phyloP scores from a whole-genome alignment of 1,140 invertebrate species.

The Araneus ventricosus region DNA sequence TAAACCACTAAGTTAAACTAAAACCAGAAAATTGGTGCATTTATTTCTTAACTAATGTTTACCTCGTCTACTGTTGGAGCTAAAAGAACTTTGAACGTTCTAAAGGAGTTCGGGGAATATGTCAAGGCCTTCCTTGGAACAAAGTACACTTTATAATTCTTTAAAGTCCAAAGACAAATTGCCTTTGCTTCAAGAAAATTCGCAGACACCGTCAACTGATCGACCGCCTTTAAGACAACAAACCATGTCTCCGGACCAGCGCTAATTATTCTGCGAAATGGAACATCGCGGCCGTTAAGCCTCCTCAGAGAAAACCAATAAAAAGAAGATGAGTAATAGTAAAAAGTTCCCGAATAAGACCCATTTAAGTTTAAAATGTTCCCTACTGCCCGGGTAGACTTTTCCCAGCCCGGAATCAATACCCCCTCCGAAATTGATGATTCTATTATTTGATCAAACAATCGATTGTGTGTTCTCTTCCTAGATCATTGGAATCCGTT shows the following conservation, averaged over 20 bases:
- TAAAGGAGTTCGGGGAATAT: no score
- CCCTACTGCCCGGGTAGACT: background rate
- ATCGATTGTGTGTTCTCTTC: constrained; percentile 31
- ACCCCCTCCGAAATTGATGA: constrained; percentile 58
- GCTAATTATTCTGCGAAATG: background rate
- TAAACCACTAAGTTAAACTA: no score
- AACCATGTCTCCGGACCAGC: background rate
- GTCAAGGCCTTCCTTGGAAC: background rate
- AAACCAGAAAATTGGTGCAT: no score
- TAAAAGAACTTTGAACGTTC: no score
- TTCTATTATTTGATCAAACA: constrained; percentile 67
- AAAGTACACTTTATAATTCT: background rate
- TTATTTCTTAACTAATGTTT: no score
- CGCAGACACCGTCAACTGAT: background rate
- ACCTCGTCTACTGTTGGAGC: no score
- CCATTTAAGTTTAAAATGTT: constrained; percentile 46
- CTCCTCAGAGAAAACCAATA: background rate
- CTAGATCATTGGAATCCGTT: constrained; percentile 61
- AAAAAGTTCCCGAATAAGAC: background rate
- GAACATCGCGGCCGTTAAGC: background rate
- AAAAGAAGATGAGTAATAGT: constrained; percentile 8
- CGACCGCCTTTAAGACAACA: background rate
- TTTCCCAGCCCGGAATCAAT: constrained; percentile 3
- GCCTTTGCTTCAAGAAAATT: background rate
- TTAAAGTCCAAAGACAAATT: background rate